Evolutionary conservation across 2,888 invertebrate species (phyloP), one percentile per base, ranked within the genome.

Genomic region (Caenorhabditis macrosperma): DNA sequence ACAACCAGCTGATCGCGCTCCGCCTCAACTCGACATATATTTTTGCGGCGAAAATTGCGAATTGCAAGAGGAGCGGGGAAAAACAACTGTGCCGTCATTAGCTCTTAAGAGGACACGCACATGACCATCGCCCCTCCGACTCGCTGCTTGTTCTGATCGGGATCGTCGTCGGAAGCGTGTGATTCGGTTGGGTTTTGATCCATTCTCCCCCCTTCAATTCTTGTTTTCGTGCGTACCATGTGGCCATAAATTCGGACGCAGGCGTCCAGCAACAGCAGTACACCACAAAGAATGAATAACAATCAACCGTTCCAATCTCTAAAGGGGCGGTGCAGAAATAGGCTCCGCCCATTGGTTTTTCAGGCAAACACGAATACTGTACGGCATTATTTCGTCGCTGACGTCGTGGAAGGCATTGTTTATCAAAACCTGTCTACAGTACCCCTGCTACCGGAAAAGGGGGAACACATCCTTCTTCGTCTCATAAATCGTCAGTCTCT

Each of bases 221-320:
- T 61, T 28, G 50, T 35, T 15, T 26, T 52, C 59, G 52, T 48
- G 35, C 24, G 55, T 55, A 61, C 60, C 69, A 71, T 71, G 69
- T 26, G 54, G 52, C 22, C 44, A 44, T 17, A 44, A n/a, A 33
- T 5, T 33, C 10, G 33, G 33, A 33, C 5, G 33, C 17, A 52
- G 63, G n/a, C n/a, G n/a, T n/a, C n/a, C n/a, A n/a, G n/a, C n/a
- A n/a, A n/a, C n/a, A n/a, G n/a, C n/a, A n/a, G n/a, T n/a, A n/a
- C n/a, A n/a, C n/a, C 72, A 55, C 72, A 72, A 33, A 72, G 71
- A 72, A 72, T 72, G 71, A 28, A 72, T 71, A 71, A 61, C 54
- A 71, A 71, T 63, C 71, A 72, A 61, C 54, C 44, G 61, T 63
- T 63, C 54, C 52, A 61, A 59, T 20, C 4, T 9, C 41, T 67